A percentile compares a stretch with the other conserved stretches of the same genome.
These are phyloP conservation scores for Melanostoma mellinum DNA, from an alignment of 2,888 invertebrate species.

Conservation along the genomic window DNA sequence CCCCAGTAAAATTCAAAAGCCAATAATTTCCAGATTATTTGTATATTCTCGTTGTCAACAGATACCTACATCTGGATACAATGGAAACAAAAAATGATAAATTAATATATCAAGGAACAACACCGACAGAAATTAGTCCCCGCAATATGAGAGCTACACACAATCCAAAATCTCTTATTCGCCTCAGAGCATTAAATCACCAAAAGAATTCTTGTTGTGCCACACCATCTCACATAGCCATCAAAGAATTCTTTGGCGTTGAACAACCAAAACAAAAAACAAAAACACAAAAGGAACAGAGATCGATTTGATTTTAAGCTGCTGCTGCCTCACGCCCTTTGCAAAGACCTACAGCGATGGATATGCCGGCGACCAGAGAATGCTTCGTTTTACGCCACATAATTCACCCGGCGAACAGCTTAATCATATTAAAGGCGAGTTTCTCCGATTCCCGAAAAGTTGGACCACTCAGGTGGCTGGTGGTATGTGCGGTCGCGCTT, in stretches of 20 bases:
- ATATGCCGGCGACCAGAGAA: conserved; percentile 43
- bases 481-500: conserved; percentile 5
- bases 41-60: conserved; percentile 44
- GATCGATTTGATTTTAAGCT: conserved; percentile 71
- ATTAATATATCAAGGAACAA: conserved; percentile 46
- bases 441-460: conserved; percentile 49
- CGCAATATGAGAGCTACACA: conserved; percentile 33
- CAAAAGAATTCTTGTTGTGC: conserved; percentile 55
- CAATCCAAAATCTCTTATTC: conserved; percentile 58
- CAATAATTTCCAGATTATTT: conserved; percentile 47
- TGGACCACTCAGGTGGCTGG: conserved; percentile 12
- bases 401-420: conserved; percentile 69
- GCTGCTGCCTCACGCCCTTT: conserved; percentile 65
- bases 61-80: conserved; percentile 31
- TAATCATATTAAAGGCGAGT: conserved; percentile 69
- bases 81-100: conserved; percentile 49
- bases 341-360: conserved; percentile 61
- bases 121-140: conserved; percentile 54
- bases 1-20: background rate
- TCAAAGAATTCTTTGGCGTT: conserved; percentile 27
- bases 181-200: conserved; percentile 54
- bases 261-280: conserved; percentile 9
- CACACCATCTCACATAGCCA: conserved; percentile 26
- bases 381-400: conserved; percentile 69
- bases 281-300: conserved; percentile 42